These are phyloP conservation scores for Chironomus tentans DNA, from an alignment of 2,888 invertebrate species.

Conservation along the genomic window DNA sequence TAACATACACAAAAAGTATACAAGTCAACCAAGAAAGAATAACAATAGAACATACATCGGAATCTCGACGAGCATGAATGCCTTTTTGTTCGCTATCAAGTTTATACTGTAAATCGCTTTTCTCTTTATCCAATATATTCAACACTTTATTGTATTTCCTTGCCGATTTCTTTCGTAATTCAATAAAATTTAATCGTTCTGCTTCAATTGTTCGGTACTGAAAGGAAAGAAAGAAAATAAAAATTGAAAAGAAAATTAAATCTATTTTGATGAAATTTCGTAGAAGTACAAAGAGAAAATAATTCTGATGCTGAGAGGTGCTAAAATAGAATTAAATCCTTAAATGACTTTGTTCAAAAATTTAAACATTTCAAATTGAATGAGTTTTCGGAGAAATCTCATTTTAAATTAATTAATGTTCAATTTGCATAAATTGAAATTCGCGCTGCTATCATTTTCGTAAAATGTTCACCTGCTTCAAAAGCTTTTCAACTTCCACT, in stretches of 20 bases:
- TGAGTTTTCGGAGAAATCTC: no score
- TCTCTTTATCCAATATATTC: constrained; percentile 37
- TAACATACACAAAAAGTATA: background rate
- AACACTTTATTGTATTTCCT: constrained; percentile 40
- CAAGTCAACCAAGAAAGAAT: background rate
- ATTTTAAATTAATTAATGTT: no score
- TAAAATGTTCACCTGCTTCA: constrained; percentile 19
- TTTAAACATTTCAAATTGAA: no score
- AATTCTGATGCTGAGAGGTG: background rate
- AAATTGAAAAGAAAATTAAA: background rate
- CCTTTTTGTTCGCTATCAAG: constrained; percentile 37
- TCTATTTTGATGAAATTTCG: background rate
- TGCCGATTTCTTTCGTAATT: constrained; percentile 37
- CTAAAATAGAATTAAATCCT: background rate
- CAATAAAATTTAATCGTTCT: constrained; percentile 36
- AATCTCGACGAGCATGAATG: constrained; percentile 37
- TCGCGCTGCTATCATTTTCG: background rate
- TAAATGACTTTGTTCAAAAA: no score
- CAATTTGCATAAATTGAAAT: no score
- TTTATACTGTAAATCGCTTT: constrained; percentile 36
- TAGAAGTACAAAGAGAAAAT: background rate
- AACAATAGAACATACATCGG: constrained; percentile 31
- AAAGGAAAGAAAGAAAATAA: constrained; percentile 11
- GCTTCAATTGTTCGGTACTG: constrained; percentile 32
- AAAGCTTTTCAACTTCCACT: constrained; percentile 41